Base-by-base conservation (phyloP, 2,888 invertebrate genomes). In the Mythimna pallens region DNA sequence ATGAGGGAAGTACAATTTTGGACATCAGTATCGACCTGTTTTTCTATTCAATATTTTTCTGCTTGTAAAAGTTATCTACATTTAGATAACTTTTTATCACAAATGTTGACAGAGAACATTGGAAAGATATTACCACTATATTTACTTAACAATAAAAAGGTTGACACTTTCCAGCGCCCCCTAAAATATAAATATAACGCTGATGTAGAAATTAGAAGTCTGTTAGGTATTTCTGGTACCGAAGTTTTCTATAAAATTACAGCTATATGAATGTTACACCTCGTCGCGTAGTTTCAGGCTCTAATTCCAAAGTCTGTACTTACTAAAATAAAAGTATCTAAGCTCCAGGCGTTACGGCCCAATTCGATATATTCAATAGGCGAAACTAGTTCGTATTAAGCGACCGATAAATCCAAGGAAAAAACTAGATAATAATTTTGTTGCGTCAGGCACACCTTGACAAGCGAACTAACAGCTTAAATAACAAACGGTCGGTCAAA, bases 1-100 rank as follows among this genome's bases (percentile, higher is more conserved):
- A 69, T 65, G 78, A 62, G 36, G 65, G 65, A 78, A 82, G 36
- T 61, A 61, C 55, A 34, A 59, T 57, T 78, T 81, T 65, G 30
- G 52, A 55, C 82, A 61, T 68, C 78, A 69, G 8, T 64, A 78
- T 65, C 57, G 40, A 70, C 65, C 83, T 78, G 65, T 82, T 82
- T 82, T 78, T 78, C 64, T 65, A 78, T 62, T 52, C 43, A 25
- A 20, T 64, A 43, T 62, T 76, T 65, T 76, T 55, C 22, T 81
- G 55, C 43, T 52, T 74, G 52, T 75, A 81, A 80, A 73, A 75
- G 22, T 81, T 76, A 76, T 81, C 76, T 80, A 80, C 54, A 54
- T 55, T 52, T 47, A 58, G 79, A 78, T 78, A 82, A 78, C 47
- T 65, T 82, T 25, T 47, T 78, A 78, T 82, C 78, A 54, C n/a